Evolutionary conservation across 2,113 vertebrate genomes (phyloP), one percentile per base, ranked within the genome.

Genomic region (Coptodon bakossiorum): DNA sequence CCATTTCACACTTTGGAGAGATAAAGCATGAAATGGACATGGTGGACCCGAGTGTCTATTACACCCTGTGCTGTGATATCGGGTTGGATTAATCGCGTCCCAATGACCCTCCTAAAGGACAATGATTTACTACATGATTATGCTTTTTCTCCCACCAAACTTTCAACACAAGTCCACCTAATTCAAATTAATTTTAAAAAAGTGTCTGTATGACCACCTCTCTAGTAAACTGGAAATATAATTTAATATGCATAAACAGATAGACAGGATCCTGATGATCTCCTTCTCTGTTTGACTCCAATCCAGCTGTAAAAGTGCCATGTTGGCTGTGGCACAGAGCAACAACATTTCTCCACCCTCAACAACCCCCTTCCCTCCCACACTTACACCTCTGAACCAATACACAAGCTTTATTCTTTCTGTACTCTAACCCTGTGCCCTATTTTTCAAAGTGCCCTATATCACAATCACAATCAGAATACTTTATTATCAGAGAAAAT

Each of bases 271-370:
- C 19, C 36, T 68, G n/a, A 71, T 71, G 36, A 24, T 71, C 36
- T 40, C 19, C 36, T 40, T 68, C 34, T 38, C 19, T 40, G 36
- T 71, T 71, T 71, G 36, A 24, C 36, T 43, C 63, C 36, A 71
- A 24, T 85, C 73, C 86, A 88, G 83, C 71, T 85, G 83, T 71
- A 54, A 36, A 45, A 90, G 43, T 78, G 3, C 50, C 78, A 53
- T 84, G 86, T 85, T 91, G 91, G 85, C 89, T 92, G 89, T 80
- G 45, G 61, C 54, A 50, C 82, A 31, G 83, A 83, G 80, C 43
- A 34, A 27, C 83, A 76, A 50, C 34, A 66, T n/a, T 38, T 56
- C 13, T 19, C 83, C 22, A 22, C 63, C 10, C 76, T 6, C 5
- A 14, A 36, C 31, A 38, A 59, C 29, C 61, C 76, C 43, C 40